Base-by-base conservation (phyloP, 1,140 invertebrate species). In the Leptonema lineaticorne region DNA sequence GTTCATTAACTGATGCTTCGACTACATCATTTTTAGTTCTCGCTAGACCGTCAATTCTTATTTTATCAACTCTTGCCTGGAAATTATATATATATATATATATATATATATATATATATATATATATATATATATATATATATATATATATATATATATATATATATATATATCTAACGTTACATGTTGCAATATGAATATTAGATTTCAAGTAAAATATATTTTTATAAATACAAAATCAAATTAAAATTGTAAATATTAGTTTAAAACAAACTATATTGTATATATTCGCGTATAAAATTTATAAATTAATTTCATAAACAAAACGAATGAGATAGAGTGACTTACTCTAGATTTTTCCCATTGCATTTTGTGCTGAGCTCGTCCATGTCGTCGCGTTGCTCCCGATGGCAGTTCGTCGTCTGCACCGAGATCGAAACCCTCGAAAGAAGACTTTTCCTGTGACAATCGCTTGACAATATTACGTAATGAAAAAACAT, bases 11-110 rank as follows among this genome's bases (percentile, higher is more conserved):
- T 71, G 87, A 87, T 59, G 85, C 83, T 62, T 86, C 83, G n/a
- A 96, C 79, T 58, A 94, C 86, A 73, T 94, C 92, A 81, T 94
- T 88, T 78, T 93, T 93, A 0, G 93, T 95, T 65, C 92, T 78
- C n/a, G 75, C 82, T 9, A 95, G 76, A 1, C 93, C 93, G 77
- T 94, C 90, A 50, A 95, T 84, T 75, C 91, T 85, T 59, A 96
- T 83, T 78, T 86, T 85, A 71, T 93, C 90, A 0, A 95, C 92
- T 73, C 88, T 81, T 22, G 89, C 91, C 88, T 91, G 75, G 26
- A 81, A 26, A 53, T 9, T 9, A 4, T 41, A 41, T 2, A 41
- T 4, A 14, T 16, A 41, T 41, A 4, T 41, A 2, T 14, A 14
- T 41, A 11, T 41, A 4, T 2, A 14, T 41, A 4, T 4, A 11